Evolutionary conservation across 1,140 invertebrate genomes (phyloP), one percentile per base, ranked within the genome.

Genomic region (Drosophila pseudoananassae): DNA sequence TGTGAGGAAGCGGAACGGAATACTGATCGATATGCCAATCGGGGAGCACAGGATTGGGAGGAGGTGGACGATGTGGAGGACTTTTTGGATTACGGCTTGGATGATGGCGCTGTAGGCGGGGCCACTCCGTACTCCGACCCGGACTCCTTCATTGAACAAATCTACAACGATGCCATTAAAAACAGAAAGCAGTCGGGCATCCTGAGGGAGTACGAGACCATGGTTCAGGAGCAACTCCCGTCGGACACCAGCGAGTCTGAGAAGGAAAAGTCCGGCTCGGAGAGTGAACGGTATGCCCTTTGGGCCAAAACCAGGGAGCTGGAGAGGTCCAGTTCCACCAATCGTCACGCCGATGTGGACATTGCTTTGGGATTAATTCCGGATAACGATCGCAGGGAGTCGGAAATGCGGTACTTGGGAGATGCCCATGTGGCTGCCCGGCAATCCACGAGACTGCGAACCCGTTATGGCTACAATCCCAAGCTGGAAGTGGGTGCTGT

Each of bases 1-100:
- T 91, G 90, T 45, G 90, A 91, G 38, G 90, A 91, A 57, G 90
- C 90, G 10, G 90, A 91, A 14, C 73, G 90, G 3, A 91, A 91
- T 65, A 77, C 76, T 0, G 90, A 91, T 80, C 81, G 79, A 8
- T 91, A 91, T 74, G 90, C 77, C 0, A 83, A 81, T 60, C 64
- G 81, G 0, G 76, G 68, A 1, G 90, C 88, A 10, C 76, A 87
- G 43, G 90, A 91, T 38, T 91, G 90, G 90, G 75, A 80, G 23
- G 85, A 90, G n/a, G 63, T 79, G 0, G 85, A 90, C 4, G 72
- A 80, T 53, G 54, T 64, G 10, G 84, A 80, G 3, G 76, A 87
- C 2, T 81, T 79, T 5, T 38, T 61, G 0, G 83, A 88, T 27
- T 87, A 83, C 15, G 45, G 56, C 15, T 5, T 82, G 1, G 89